Percentiles rank a stretch among this genome's conserved stretches.
These are phyloP conservation scores for Scleropages formosus DNA, from an alignment of 2,797 vertebrate species.

Conservation along the genomic window DNA sequence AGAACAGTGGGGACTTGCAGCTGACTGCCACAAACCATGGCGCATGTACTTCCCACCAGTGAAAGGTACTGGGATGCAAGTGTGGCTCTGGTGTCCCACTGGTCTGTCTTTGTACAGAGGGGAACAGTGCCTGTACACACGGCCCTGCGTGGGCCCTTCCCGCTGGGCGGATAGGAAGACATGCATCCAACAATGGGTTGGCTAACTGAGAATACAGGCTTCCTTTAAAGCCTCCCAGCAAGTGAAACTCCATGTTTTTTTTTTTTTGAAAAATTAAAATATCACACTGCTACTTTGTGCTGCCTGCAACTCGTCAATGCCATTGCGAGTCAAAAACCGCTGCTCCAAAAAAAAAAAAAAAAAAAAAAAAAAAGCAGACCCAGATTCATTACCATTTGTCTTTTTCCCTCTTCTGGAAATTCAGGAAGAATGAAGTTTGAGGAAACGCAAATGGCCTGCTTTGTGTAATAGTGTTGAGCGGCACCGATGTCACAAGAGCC, in stretches of 20 bases:
- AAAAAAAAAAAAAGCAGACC: background rate
- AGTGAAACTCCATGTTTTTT: constrained; percentile 15
- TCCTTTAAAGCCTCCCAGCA: background rate
- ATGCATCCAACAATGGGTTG: constrained; percentile 20
- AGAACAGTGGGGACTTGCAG: background rate
- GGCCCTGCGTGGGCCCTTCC: background rate
- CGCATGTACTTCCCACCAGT: constrained; percentile 12
- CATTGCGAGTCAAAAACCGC: background rate
- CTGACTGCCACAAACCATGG: background rate
- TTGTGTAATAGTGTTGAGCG: background rate
- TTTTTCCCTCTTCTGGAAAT: background rate
- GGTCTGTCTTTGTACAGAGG: background rate
- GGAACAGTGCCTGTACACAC: background rate
- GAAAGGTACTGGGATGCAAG: constrained; percentile 23
- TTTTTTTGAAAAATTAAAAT: constrained; percentile 25
- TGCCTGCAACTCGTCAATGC: constrained; percentile 41
- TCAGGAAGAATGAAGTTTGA: background rate
- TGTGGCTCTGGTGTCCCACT: background rate
- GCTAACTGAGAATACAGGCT: background rate
- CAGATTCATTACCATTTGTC: background rate
- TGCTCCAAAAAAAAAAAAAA: background rate
- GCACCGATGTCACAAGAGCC: background rate
- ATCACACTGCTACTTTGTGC: constrained; percentile 32
- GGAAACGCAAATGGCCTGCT: background rate
- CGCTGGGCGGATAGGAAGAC: constrained; percentile 15